Evolutionary conservation across 2,113 vertebrate genomes (phyloP).

Genomic region (Vimba vimba): DNA sequence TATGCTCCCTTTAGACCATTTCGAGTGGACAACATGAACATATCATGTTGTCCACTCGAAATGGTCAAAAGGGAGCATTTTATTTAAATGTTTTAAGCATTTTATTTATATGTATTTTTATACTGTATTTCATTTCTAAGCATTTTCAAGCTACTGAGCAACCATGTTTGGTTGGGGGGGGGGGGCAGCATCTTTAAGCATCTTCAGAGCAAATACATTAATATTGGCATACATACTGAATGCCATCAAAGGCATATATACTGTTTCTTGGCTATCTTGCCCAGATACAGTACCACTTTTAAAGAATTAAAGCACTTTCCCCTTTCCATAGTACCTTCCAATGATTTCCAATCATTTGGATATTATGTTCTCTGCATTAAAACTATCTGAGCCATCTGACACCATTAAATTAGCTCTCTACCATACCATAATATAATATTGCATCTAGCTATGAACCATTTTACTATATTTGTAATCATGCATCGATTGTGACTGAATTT

Average conservation of each 20-base stretch:
- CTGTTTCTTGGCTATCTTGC: not conserved
- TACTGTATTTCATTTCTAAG: not conserved
- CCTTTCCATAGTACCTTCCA: not conserved
- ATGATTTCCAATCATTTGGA: not conserved
- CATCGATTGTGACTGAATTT: slow-evolving; percentile 10
- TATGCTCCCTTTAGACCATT: no score
- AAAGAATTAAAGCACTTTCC: not conserved
- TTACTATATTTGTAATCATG: not conserved
- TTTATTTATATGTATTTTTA: no score
- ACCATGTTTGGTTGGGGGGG: no score
- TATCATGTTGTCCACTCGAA: no score
- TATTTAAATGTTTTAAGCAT: no score
- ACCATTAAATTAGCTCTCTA: not conserved
- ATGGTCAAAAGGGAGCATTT: no score
- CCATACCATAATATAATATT: not conserved
- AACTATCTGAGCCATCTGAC: not conserved
- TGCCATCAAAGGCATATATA: not conserved
- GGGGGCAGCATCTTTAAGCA: no score
- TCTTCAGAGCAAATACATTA: not conserved
- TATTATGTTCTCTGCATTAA: not conserved
- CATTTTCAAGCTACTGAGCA: not conserved
- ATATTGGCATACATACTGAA: not conserved
- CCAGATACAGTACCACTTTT: not conserved
- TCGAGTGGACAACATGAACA: no score
- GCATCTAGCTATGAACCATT: not conserved